Evolutionary conservation across 2,888 invertebrate species (phyloP).

Genomic region (Drosophila borborema): DNA sequence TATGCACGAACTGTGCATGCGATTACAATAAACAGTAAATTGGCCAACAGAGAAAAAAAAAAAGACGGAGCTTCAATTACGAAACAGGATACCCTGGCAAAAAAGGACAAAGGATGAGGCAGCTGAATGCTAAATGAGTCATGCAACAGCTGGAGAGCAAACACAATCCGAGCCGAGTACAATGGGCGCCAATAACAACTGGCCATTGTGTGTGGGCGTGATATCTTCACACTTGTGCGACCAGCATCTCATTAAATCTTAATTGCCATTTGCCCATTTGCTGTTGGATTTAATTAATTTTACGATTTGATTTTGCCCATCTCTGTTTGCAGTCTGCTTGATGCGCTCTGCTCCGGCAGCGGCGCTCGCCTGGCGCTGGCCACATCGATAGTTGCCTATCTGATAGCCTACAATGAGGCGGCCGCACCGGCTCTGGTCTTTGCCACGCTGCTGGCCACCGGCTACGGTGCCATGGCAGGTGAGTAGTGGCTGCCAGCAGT

Average conservation of each 20-base stretch:
- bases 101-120: slow-evolving; percentile 17
- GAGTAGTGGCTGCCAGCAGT: slow-evolving; percentile 1
- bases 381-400: slow-evolving; percentile 82
- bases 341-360: slow-evolving; percentile 83
- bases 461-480: slow-evolving; percentile 84
- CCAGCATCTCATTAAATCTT: slow-evolving; percentile 37
- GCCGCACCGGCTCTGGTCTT: slow-evolving; percentile 82
- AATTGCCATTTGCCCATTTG: slow-evolving; percentile 38
- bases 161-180: slow-evolving; percentile 16
- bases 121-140: slow-evolving; percentile 61
- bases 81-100: slow-evolving; percentile 46
- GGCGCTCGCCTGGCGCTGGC: slow-evolving; percentile 84
- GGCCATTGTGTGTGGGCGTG: slow-evolving; percentile 4
- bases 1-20: slow-evolving; percentile 61
- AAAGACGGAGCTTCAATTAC: slow-evolving; percentile 22
- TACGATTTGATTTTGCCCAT: neutral
- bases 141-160: slow-evolving; percentile 46
- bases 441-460: slow-evolving; percentile 82
- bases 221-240: slow-evolving; percentile 1
- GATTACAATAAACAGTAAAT: slow-evolving; percentile 62
- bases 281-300: slow-evolving; percentile 31
- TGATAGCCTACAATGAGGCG: slow-evolving; percentile 84
- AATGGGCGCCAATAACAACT: slow-evolving; percentile 60
- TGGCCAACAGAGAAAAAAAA: slow-evolving; percentile 38
- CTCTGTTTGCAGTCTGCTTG: slow-evolving; percentile 72